Base-by-base conservation (phyloP, 2,888 invertebrate genomes). In the Drosophila neonasuta region DNA sequence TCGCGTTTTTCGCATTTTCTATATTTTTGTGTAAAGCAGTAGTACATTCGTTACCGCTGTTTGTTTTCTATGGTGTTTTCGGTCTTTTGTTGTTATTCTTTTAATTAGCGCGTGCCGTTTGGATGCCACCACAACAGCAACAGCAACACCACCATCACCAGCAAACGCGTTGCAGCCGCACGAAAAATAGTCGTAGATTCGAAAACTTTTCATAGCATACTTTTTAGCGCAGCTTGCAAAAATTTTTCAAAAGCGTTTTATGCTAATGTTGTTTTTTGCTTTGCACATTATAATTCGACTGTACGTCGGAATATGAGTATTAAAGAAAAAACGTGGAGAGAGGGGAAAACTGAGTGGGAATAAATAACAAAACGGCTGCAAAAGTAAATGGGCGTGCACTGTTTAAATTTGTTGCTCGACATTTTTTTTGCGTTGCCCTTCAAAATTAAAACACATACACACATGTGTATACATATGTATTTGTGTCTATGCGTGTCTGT, bases 61-160 rank as follows among this genome's bases (percentile, higher is more conserved):
- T 78, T 72, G 60, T 78, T 57, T 70, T 57, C 68, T 45, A 56
- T 67, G 58, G 62, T 64, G 46, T 60, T 71, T 62, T 63, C 44
- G 55, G 8, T 46, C 59, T 68, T 79, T 79, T 64, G 65, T 70
- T 80, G 55, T 77, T 77, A 41, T 41, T 73, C 71, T 80, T 73
- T 73, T 75, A 86, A 82, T 82, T 83, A 72, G 86, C 80, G 86
- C 72, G 65, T 70, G 78, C 68, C 68, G 69, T 72, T 65, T 46
- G 51, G 48, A 56, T 49, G 56, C 69, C 56, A 56, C 48, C 54
- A 48, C 55, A 48, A 48, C 10, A 15, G 15, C 32, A 9, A n/a
- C 34, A 36, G 0, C 34, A 36, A 36, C 36, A 36, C 4, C 36
- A 36, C 6, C 36, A 36, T 6, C 36, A 36, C 4, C 36, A 36